Base-by-base conservation (phyloP, 2,797 vertebrate species). In the Enteromius afrohamiltoni region DNA sequence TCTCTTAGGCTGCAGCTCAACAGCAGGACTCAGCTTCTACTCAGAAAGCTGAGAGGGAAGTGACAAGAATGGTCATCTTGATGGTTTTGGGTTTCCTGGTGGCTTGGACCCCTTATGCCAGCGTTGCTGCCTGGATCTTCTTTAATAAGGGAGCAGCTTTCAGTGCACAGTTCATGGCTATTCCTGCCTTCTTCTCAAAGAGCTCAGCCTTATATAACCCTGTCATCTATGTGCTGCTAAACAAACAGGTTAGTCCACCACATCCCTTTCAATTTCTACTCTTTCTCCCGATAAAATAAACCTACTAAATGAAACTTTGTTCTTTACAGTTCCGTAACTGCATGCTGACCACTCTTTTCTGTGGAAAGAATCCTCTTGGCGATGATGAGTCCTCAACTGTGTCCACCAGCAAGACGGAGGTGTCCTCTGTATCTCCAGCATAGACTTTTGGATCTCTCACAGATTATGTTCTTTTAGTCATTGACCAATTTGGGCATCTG, bases 131-230 rank as follows among this genome's bases (percentile, higher is more conserved):
- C 69, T 96, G 95, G 90, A 95, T 96, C 87, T 96, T 97, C 84
- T 86, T 96, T 79, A 96, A 97, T 78, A 94, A 92, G 21, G 90
- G 95, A 76, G 94, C 95, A 0, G 86, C 93, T 23, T 85, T 97
- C 21, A 90, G 94, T 47, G 90, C 96, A 13, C 83, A 93, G 83
- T 87, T 95, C 31, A 95, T 96, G 92, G 93, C 95, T 53, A 21
- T 95, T 78, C 96, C 97, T 17, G 92, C 95, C 86, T 96, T 97
- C 92, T 96, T 96, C 91, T 95, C 95, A 77, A 96, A 97, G 91
- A 96, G 93, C 86, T 91, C 96, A 62, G 93, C 95, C 0, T 53
- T 96, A 88, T 96, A 94, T 86, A 97, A 96, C 85, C 94, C 96
- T 1, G 37, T 89, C 69, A 89, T 89, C 51, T 89, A 89, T 42